These are phyloP conservation scores for Acanthosoma haemorrhoidale DNA, from an alignment of 2,888 invertebrate species.

Conservation along the genomic window DNA sequence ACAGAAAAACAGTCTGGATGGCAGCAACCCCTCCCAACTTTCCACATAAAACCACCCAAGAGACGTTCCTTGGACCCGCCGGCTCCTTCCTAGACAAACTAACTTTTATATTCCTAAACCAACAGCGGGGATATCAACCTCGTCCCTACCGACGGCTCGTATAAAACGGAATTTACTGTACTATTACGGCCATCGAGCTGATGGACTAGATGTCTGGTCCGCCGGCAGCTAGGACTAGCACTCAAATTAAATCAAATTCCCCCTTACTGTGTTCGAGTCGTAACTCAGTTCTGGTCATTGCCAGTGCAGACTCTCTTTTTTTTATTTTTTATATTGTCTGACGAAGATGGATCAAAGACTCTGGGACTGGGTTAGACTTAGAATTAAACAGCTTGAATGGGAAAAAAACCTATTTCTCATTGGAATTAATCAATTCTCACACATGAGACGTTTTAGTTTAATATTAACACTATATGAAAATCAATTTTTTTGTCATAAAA, in stretches of 20 bases:
- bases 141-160: neutral
- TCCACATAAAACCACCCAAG: slow-evolving; percentile 16
- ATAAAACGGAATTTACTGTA: slow-evolving; percentile 25
- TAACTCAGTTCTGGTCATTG: slow-evolving; percentile 14
- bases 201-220: too few relatives aligned
- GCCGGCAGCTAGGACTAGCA: too few relatives aligned
- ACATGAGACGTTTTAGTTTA: too few relatives aligned
- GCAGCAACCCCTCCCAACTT: slow-evolving; percentile 1
- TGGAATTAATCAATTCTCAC: too few relatives aligned
- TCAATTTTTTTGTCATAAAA: too few relatives aligned
- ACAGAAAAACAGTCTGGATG: neutral
- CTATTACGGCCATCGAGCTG: neutral
- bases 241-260: slow-evolving; percentile 7
- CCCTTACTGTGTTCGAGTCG: neutral
- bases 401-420: too few relatives aligned
- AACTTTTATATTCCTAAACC: slow-evolving; percentile 28
- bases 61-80: neutral
- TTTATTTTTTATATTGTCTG: too few relatives aligned
- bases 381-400: too few relatives aligned
- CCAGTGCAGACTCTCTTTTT: too few relatives aligned
- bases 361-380: too few relatives aligned
- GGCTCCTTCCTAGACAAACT: slow-evolving; percentile 18
- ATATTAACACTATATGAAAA: too few relatives aligned
- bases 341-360: too few relatives aligned
- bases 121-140: neutral